phyloP scores from a whole-genome alignment of 2,888 invertebrate species.

The Epinotia demarniana region DNA sequence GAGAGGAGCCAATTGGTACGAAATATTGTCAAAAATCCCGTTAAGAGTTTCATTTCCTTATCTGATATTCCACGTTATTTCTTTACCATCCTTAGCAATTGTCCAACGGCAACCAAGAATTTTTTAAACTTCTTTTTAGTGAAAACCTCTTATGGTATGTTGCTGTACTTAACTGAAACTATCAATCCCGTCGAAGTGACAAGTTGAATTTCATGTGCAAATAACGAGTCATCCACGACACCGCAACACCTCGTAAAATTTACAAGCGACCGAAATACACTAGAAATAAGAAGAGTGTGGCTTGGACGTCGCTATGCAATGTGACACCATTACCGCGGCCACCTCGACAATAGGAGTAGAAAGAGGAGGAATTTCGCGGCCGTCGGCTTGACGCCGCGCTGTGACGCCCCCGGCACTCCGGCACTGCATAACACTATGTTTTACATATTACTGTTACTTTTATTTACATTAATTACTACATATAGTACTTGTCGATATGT shows the following conservation, averaged over 20 bases:
- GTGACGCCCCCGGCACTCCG: constrained; percentile 35
- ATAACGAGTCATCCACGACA: constrained; percentile 33
- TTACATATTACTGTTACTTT: background rate
- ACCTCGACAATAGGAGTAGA: constrained; percentile 72
- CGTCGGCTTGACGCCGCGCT: constrained; percentile 46
- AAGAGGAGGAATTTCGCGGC: constrained; percentile 72
- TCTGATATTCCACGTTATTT: background rate
- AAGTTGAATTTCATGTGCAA: constrained; percentile 18
- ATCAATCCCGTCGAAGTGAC: constrained; percentile 25
- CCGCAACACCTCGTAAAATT: constrained; percentile 51
- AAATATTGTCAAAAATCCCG: background rate
- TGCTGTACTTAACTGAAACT: background rate
- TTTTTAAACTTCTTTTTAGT: too few species aligned
- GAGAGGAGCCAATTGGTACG: constrained; percentile 5
- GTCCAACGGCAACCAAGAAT: too few species aligned
- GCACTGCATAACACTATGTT: constrained; percentile 26
- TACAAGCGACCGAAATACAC: constrained; percentile 66
- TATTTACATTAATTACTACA: background rate
- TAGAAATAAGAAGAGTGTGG: constrained; percentile 59
- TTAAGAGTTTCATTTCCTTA: too few species aligned
- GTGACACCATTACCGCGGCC: constrained; percentile 78
- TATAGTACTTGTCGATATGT: too few species aligned
- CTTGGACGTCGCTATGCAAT: constrained; percentile 74
- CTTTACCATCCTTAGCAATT: background rate
- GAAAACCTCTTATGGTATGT: too few species aligned